These are phyloP conservation scores for Tuberolachnus salignus DNA, from an alignment of 2,888 invertebrate genomes.

Conservation along the genomic window DNA sequence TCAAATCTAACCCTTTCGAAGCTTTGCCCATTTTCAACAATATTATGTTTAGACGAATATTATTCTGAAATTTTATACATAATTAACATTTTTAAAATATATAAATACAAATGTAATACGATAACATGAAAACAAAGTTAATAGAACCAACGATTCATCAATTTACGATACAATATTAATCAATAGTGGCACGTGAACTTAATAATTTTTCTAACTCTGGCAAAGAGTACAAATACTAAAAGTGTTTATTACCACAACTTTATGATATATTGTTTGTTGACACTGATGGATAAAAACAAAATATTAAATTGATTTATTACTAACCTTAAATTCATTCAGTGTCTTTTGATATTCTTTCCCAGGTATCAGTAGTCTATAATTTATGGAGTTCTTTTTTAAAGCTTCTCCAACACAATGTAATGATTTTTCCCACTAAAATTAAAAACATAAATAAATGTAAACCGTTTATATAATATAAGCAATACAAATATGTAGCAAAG, in stretches of 20 bases:
- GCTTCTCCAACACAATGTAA: constrained; percentile 67
- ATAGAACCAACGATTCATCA: no score
- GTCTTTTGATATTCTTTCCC: constrained; percentile 63
- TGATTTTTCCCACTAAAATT: constrained; percentile 63
- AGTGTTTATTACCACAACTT: no score
- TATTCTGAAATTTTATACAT: background rate
- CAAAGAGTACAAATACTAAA: no score
- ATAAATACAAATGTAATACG: no score
- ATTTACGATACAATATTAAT: no score
- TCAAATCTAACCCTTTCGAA: background rate
- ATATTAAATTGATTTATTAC: background rate
- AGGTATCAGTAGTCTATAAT: constrained; percentile 61
- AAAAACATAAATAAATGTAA: constrained; percentile 13
- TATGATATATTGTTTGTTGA: no score
- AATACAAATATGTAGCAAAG: no score
- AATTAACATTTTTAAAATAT: background rate
- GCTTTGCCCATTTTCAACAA: background rate
- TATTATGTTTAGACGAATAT: background rate
- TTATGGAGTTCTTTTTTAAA: constrained; percentile 66
- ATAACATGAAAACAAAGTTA: no score
- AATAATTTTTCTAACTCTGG: no score
- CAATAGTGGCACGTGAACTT: no score
- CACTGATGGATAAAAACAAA: no score
- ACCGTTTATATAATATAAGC: no score
- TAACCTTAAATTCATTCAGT: constrained; percentile 67